Percentiles rank a stretch among this genome's conserved stretches.
Conservation (phyloP, 1,140 invertebrate genomes). For the Lasaia peninsularis region DNA sequence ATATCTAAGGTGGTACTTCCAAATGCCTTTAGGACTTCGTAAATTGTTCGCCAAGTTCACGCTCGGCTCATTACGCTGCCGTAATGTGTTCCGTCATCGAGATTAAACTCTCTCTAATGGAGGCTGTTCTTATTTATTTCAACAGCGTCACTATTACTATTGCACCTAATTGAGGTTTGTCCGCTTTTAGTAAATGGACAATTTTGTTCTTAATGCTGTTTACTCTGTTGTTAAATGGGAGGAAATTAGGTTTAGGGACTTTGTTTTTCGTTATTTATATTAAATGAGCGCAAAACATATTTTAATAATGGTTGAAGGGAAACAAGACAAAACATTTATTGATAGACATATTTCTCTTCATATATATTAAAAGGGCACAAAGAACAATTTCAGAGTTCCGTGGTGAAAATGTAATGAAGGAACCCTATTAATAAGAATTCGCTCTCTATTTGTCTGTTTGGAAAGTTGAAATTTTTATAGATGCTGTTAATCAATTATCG, state of each 20-base stretch:
- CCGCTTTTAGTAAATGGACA: conserved; percentile 71
- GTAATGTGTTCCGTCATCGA: conserved; percentile 75
- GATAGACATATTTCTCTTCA: no score
- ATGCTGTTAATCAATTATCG: no score
- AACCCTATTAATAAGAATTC: no score
- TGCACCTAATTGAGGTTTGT: conserved; percentile 68
- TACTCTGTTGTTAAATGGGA: conserved; percentile 40
- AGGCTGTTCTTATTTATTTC: conserved; percentile 60
- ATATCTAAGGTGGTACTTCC: conserved; percentile 39
- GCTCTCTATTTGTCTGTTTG: no score
- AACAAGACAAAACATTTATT: no score
- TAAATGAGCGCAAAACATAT: no score
- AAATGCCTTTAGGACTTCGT: conserved; percentile 66
- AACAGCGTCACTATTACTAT: conserved; percentile 68
- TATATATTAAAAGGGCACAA: no score
- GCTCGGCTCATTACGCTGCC: conserved; percentile 61
- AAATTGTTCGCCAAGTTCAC: conserved; percentile 66
- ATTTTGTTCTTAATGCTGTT: conserved; percentile 62
- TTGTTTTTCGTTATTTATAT: conserved; percentile 14
- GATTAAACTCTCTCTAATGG: conserved; percentile 69
- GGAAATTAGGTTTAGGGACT: no score
- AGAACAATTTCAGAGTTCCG: no score
- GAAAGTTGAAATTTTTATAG: no score
- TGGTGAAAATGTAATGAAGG: no score
- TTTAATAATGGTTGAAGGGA: no score